Conservation (phyloP, 2,888 invertebrate species). For the Priocnemis perturbator region DNA sequence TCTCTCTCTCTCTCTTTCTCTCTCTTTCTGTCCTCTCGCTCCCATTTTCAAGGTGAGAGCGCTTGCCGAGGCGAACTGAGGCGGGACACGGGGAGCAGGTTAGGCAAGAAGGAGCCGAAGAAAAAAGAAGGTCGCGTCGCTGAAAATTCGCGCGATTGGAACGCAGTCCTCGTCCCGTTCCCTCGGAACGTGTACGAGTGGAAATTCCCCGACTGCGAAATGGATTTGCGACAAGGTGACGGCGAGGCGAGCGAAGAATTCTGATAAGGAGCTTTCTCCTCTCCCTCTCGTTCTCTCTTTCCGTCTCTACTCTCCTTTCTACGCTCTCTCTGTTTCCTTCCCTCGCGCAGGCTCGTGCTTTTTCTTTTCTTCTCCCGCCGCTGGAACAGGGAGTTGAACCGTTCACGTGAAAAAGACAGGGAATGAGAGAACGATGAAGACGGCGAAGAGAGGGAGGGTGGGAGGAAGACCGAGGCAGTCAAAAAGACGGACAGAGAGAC, state of each 20-base stretch:
- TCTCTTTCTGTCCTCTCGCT: too few relatives aligned
- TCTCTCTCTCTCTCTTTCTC: too few relatives aligned
- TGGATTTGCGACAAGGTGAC: conserved; percentile 74
- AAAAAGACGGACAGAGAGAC: conserved; percentile 16
- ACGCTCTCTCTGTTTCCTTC: conserved; percentile 7
- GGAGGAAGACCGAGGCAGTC: conserved; percentile 18
- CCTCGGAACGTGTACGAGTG: conserved; percentile 58
- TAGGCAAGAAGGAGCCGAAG: conserved; percentile 16
- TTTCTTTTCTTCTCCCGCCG: conserved; percentile 21
- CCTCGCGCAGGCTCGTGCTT: conserved; percentile 10
- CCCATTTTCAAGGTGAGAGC: conserved; percentile 44
- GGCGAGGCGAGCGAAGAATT: conserved; percentile 66
- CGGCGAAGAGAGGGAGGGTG: conserved; percentile 20
- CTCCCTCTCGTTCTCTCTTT: conserved; percentile 12
- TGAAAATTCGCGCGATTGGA: conserved; percentile 59
- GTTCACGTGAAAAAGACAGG: conserved; percentile 34
- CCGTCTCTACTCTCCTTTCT: conserved; percentile 11
- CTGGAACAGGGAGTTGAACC: conserved; percentile 30
- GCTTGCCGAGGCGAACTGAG: neutral
- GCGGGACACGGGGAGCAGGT: neutral
- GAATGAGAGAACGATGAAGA: conserved; percentile 24
- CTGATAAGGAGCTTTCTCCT: conserved; percentile 64
- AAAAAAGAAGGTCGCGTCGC: conserved; percentile 23
- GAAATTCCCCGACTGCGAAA: conserved; percentile 68
- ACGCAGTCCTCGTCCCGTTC: conserved; percentile 65